Conservation (phyloP, 1,140 invertebrate genomes). For the Meloidogyne hapla region DNA sequence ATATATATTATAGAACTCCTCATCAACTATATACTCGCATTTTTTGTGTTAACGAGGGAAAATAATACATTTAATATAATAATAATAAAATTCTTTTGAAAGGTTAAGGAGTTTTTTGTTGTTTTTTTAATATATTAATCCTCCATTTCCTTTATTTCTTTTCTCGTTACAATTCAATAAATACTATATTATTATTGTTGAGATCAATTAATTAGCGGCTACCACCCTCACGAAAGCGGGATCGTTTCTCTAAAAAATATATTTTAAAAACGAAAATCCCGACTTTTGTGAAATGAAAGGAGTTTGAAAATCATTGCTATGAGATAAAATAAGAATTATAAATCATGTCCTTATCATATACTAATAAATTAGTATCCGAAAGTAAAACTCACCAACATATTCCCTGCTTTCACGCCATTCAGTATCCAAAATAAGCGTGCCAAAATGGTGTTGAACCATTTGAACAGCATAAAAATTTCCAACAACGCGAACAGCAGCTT, state of each 20-base stretch:
- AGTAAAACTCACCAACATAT: background rate
- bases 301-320: too few relatives aligned
- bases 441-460: slow-evolving; percentile 35
- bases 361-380: too few relatives aligned
- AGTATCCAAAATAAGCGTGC: slow-evolving; percentile 27
- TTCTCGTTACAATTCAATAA: background rate
- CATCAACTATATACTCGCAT: background rate
- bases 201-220: slow-evolving; percentile 12
- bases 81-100: background rate
- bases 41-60: background rate
- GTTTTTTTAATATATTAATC: background rate
- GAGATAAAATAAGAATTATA: too few relatives aligned
- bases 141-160: background rate
- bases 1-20: background rate
- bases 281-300: too few relatives aligned
- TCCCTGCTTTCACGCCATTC: slow-evolving; percentile 33
- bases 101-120: slow-evolving; percentile 1
- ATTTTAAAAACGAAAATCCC: too few relatives aligned
- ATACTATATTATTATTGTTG: slow-evolving; percentile 3
- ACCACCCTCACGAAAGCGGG: slow-evolving; percentile 13
- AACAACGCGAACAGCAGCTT: slow-evolving; percentile 26
- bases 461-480: slow-evolving; percentile 35
- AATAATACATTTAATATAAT: background rate
- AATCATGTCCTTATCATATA: too few relatives aligned
- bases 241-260: slow-evolving; percentile 15